Evolutionary conservation across 2,113 vertebrate species (phyloP).

Genomic region (Hyla sarda): DNA sequence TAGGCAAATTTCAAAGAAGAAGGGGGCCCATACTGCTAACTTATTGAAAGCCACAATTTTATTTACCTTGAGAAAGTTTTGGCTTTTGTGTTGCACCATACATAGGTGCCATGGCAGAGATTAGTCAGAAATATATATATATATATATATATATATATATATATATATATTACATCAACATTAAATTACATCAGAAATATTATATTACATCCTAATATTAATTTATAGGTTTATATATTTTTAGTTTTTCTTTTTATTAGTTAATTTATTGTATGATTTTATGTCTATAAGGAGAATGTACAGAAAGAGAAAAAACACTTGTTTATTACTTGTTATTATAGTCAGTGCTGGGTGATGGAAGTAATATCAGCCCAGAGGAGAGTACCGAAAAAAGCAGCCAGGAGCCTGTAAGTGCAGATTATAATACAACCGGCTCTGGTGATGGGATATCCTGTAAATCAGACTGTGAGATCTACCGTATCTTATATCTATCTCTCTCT

Average conservation of each 20-base stretch:
- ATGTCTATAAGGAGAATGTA: too few relatives aligned
- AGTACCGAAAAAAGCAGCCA: constrained; percentile 64
- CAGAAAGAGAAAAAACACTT: constrained; percentile 55
- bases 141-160: too few relatives aligned
- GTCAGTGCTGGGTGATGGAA: constrained; percentile 73
- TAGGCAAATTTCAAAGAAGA: neutral
- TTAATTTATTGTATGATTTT: too few relatives aligned
- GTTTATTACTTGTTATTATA: constrained; percentile 72
- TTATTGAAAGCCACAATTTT: neutral
- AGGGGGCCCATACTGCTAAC: neutral
- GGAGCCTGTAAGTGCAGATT: constrained; percentile 72
- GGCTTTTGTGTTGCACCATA: too few relatives aligned
- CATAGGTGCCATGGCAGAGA: too few relatives aligned
- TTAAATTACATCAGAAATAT: too few relatives aligned
- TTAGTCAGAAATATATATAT: too few relatives aligned
- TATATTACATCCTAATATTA: too few relatives aligned
- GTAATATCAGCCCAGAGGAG: constrained; percentile 62
- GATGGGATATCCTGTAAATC: constrained; percentile 58
- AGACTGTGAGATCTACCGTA: neutral
- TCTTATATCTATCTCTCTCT: neutral
- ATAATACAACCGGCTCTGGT: constrained; percentile 56
- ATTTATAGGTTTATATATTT: too few relatives aligned
- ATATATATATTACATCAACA: too few relatives aligned
- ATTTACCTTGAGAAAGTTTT: too few relatives aligned
- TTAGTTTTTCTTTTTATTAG: too few relatives aligned